Evolutionary conservation across 2,113 vertebrate genomes (phyloP).

Genomic region (Xyrauchen texanus): DNA sequence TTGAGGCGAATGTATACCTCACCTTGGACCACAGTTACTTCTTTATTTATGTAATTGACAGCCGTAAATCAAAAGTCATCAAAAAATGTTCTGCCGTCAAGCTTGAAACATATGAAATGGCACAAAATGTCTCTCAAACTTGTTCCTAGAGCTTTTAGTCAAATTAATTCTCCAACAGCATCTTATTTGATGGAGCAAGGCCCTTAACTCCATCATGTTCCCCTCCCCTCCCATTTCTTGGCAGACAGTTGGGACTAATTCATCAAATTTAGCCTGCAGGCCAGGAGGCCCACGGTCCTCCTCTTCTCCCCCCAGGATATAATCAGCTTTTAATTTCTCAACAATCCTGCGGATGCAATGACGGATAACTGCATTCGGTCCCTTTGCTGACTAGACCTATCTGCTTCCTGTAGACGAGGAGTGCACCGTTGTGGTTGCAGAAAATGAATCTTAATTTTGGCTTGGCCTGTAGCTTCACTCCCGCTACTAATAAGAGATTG

Average conservation of each 20-base stretch:
- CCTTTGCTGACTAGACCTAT: slow-evolving; percentile 55
- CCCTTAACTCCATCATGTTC: slow-evolving; percentile 57
- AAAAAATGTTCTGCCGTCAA: neutral
- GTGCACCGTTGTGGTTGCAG: slow-evolving; percentile 39
- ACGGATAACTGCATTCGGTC: slow-evolving; percentile 61
- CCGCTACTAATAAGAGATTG: slow-evolving; percentile 44
- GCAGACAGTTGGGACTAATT: slow-evolving; percentile 69
- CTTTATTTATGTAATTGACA: neutral
- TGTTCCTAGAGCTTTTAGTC: slow-evolving; percentile 58
- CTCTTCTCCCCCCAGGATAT: slow-evolving; percentile 69
- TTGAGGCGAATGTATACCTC: too few species aligned
- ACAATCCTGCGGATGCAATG: slow-evolving; percentile 65
- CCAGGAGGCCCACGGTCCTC: slow-evolving; percentile 34
- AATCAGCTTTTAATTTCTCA: slow-evolving; percentile 79
- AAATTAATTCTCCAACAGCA: slow-evolving; percentile 66
- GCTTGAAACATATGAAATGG: slow-evolving; percentile 21
- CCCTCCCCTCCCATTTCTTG: slow-evolving; percentile 9
- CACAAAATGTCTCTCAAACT: slow-evolving; percentile 48
- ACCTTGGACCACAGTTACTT: too few species aligned
- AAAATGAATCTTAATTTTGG: slow-evolving; percentile 59
- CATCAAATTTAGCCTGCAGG: slow-evolving; percentile 65
- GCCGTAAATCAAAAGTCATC: neutral
- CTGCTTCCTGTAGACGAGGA: slow-evolving; percentile 41
- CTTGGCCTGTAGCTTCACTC: slow-evolving; percentile 51
- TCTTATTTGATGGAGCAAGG: slow-evolving; percentile 55